Evolutionary conservation across 2,797 vertebrate genomes (phyloP).

Genomic region (Adrianichthys oophorus): DNA sequence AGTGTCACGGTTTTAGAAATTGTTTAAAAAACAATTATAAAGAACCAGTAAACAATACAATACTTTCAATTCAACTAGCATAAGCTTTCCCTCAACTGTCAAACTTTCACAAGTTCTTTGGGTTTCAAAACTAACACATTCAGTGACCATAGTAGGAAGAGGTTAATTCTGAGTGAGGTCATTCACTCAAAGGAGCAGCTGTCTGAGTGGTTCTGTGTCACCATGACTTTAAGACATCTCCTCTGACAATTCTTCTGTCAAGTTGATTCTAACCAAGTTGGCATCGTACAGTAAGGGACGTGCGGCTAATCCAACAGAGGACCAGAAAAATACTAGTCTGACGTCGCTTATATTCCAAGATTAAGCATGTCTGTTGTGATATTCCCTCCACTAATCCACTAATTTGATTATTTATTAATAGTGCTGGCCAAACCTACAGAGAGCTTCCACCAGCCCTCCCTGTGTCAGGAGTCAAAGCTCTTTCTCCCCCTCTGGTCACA

Average conservation of each 20-base stretch:
- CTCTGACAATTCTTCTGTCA: slow-evolving; percentile 59
- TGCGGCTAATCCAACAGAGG: slow-evolving; percentile 41
- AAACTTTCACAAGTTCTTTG: slow-evolving; percentile 17
- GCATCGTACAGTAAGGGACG: slow-evolving; percentile 49
- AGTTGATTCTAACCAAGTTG: slow-evolving; percentile 54
- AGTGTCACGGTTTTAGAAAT: no score
- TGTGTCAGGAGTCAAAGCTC: slow-evolving; percentile 52
- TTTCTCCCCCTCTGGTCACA: no score
- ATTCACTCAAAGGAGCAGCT: slow-evolving; percentile 55
- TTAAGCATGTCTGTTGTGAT: slow-evolving; percentile 68
- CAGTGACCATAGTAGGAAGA: slow-evolving; percentile 21
- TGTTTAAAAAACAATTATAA: no score
- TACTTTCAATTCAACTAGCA: no score
- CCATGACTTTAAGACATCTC: slow-evolving; percentile 48
- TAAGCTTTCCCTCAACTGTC: background rate
- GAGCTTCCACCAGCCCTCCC: slow-evolving; percentile 56
- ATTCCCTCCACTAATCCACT: slow-evolving; percentile 66
- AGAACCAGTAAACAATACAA: no score
- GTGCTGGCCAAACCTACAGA: slow-evolving; percentile 62
- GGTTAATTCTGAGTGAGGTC: slow-evolving; percentile 42
- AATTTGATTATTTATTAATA: slow-evolving; percentile 78
- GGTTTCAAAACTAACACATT: slow-evolving; percentile 24
- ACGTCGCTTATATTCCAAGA: slow-evolving; percentile 58
- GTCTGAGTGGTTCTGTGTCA: slow-evolving; percentile 73
- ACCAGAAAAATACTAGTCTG: slow-evolving; percentile 32